These are phyloP conservation scores for Boloria selene DNA, from an alignment of 2,888 invertebrate genomes.

Conservation along the genomic window DNA sequence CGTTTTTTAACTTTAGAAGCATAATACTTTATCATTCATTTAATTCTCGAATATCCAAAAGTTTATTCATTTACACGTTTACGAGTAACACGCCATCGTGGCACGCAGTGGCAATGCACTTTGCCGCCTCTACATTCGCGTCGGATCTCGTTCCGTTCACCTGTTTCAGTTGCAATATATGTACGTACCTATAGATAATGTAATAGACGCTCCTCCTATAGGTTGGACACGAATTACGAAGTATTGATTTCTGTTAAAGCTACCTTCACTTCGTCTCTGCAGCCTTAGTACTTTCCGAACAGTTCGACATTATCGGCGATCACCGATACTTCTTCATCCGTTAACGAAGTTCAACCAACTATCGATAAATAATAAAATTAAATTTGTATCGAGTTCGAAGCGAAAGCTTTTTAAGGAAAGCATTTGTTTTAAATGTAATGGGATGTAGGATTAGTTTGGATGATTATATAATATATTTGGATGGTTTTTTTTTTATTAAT, in stretches of 20 bases:
- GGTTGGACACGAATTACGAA: slow-evolving; percentile 69
- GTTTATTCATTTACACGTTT: no score
- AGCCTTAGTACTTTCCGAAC: slow-evolving; percentile 81
- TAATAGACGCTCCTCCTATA: no score
- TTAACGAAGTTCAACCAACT: slow-evolving; percentile 15
- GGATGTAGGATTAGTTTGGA: no score
- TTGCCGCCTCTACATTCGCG: slow-evolving; percentile 54
- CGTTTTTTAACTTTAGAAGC: no score
- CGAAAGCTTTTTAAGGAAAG: no score
- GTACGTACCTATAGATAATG: slow-evolving; percentile 54
- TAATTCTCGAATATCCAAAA: no score
- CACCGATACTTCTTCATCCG: slow-evolving; percentile 77
- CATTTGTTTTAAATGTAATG: no score
- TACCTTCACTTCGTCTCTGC: slow-evolving; percentile 65
- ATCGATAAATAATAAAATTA: slow-evolving; percentile 25
- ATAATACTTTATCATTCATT: no score
- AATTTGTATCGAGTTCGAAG: no score
- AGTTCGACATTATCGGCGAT: slow-evolving; percentile 81
- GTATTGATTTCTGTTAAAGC: slow-evolving; percentile 79
- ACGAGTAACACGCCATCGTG: neutral
- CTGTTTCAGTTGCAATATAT: slow-evolving; percentile 67
- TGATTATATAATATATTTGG: no score
- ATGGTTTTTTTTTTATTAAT: no score
- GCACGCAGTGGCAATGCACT: slow-evolving; percentile 6
- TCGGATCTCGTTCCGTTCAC: slow-evolving; percentile 54